Conservation (phyloP, 1,140 invertebrate species). For the Pararge aegeria region DNA sequence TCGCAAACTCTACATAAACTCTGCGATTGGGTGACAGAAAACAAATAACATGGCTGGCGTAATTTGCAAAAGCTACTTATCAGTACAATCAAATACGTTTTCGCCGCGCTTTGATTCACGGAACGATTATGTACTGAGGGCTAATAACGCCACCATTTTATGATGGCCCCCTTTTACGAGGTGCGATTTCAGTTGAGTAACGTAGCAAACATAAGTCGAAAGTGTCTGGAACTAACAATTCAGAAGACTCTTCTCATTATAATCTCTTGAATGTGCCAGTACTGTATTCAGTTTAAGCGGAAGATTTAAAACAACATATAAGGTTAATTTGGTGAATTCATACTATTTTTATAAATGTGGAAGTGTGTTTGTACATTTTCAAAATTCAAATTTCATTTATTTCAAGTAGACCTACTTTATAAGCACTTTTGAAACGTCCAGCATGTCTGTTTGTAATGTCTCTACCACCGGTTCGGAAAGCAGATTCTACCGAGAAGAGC, state of each 20-base stretch:
- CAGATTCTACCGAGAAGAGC: no score
- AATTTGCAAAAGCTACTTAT: slow-evolving; percentile 64
- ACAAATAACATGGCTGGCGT: slow-evolving; percentile 52
- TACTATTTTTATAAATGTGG: no score
- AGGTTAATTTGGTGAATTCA: no score
- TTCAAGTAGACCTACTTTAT: no score
- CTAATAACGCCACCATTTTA: slow-evolving; percentile 64
- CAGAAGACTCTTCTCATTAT: not conserved
- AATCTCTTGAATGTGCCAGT: not conserved
- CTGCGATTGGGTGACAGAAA: slow-evolving; percentile 30
- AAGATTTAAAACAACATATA: no score
- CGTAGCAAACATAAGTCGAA: not conserved
- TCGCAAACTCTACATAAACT: not conserved
- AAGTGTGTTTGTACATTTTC: no score
- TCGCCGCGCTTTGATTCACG: slow-evolving; percentile 60
- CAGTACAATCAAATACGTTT: slow-evolving; percentile 56
- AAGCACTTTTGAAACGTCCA: no score
- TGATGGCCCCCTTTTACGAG: slow-evolving; percentile 32
- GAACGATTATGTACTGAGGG: slow-evolving; percentile 61
- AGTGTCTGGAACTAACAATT: not conserved
- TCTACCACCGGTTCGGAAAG: no score
- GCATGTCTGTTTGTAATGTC: no score
- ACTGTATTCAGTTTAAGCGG: no score
- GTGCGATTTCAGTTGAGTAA: slow-evolving; percentile 17
- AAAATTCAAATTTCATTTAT: no score